Base-by-base conservation (phyloP, 2,888 invertebrate genomes). In the Drosophila kambysellisi region DNA sequence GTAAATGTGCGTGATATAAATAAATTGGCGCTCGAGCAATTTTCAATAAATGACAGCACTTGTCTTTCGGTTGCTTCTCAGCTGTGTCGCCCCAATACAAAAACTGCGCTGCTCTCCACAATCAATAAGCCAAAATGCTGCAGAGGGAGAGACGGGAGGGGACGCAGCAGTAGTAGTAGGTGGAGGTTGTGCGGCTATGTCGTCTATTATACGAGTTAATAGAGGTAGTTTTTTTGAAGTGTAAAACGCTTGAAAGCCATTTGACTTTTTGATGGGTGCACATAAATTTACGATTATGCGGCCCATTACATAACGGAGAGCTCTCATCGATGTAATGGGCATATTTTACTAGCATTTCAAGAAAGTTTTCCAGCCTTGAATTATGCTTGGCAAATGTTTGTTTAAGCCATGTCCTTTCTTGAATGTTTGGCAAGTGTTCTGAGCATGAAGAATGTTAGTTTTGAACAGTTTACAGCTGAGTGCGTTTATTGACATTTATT, bases 251-350 rank as follows among this genome's bases (percentile, higher is more conserved):
- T 64, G 61, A 79, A 65, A 76, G 54, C 65, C 85, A 82, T 82
- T 82, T 82, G 62, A 56, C 69, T 70, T 69, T 61, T 64, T 74
- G 76, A 80, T 81, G 79, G 81, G 62, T 73, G 70, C 70, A 73
- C 85, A 82, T 84, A 84, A 82, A 82, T 82, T 84, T 82, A 43
- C 82, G 82, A 82, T 82, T 82, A 82, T 82, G 76, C 82, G 74
- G 69, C 65, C 79, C 85, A 82, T 84, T 82, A 79, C 74, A 70
- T 79, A 65, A 54, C 65, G 58, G 65, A 58, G 79, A 70, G 72
- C 71, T 39, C 71, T 48, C 72, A 53, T 72, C 51, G 39, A 41
- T 53, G 64, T 53, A 64, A 57, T 54, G 64, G 65, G 48, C 60
- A 35, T 52, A 58, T 46, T 57, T 35, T 15, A 20, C 60, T 35